Conservation (phyloP, 2,888 invertebrate species). For the Polydrusus pterygomalis region DNA sequence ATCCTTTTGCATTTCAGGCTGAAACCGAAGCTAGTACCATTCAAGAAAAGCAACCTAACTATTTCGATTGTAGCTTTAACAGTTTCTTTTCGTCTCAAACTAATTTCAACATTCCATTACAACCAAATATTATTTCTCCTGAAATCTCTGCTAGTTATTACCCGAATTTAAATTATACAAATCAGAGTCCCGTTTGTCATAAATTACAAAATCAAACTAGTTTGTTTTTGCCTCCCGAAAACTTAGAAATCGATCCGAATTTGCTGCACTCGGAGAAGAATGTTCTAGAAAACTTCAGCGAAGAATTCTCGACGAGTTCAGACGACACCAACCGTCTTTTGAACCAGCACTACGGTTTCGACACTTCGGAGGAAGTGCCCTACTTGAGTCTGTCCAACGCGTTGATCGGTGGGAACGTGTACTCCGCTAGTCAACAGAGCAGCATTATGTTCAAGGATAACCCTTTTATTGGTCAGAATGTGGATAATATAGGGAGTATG, state of each 20-base stretch:
- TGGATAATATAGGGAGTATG: not conserved
- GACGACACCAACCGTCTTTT: constrained; percentile 1
- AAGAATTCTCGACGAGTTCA: constrained; percentile 15
- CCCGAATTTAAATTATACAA: constrained; percentile 11
- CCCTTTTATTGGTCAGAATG: constrained; percentile 17
- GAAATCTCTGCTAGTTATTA: not conserved
- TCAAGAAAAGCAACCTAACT: constrained; percentile 29
- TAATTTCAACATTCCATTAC: constrained; percentile 5
- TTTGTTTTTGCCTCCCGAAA: constrained; percentile 1
- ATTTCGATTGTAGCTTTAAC: constrained; percentile 30
- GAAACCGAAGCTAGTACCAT: constrained; percentile 13
- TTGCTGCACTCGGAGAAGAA: constrained; percentile 8
- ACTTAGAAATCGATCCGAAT: constrained; percentile 31
- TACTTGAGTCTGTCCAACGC: not conserved
- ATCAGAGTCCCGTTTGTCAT: not conserved
- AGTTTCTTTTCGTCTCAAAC: constrained; percentile 20
- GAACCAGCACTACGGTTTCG: not conserved
- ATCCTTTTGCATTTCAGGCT: constrained; percentile 26
- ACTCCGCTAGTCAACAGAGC: not conserved
- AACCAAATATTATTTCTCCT: constrained; percentile 11
- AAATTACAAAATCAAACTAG: not conserved
- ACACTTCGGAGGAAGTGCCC: not conserved
- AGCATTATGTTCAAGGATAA: constrained; percentile 28
- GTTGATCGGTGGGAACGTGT: not conserved
- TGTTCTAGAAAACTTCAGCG: not conserved